A percentile compares a stretch with the other conserved stretches of the same genome.
Evolutionary conservation across 2,797 vertebrate species (phyloP).

Genomic region (Benthosema pterotum): DNA sequence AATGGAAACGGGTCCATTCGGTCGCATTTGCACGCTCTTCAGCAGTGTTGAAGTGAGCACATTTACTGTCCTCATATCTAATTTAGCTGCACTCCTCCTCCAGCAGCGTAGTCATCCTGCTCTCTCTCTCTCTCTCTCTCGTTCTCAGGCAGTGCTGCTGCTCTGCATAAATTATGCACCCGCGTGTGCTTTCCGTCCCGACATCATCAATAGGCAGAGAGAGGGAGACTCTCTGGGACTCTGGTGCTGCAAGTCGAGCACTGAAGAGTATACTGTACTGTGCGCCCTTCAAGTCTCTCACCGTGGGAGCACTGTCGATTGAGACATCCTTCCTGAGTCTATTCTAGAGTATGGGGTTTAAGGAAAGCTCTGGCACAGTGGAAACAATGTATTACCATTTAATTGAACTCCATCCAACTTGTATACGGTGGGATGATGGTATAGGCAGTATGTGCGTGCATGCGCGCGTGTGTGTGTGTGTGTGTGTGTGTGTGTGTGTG

Average conservation of each 20-base stretch:
- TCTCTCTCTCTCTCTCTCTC: slow-evolving; percentile 44
- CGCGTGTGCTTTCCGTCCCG: slow-evolving; percentile 40
- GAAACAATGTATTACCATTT: not conserved
- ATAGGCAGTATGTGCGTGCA: too few relatives aligned
- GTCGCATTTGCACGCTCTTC: too few relatives aligned
- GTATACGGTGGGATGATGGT: too few relatives aligned
- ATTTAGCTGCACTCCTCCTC: slow-evolving; percentile 69
- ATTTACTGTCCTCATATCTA: slow-evolving; percentile 53
- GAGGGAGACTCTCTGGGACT: slow-evolving; percentile 33
- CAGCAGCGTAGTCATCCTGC: slow-evolving; percentile 43
- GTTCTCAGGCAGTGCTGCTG: slow-evolving; percentile 47
- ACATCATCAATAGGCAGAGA: slow-evolving; percentile 29
- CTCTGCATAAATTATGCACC: slow-evolving; percentile 71
- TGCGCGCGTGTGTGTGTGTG: too few relatives aligned
- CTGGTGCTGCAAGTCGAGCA: slow-evolving; percentile 13
- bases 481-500: too few relatives aligned
- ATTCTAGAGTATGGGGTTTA: not conserved
- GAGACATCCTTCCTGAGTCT: slow-evolving; percentile 20
- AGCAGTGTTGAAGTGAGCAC: too few relatives aligned
- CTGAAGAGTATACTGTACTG: not conserved
- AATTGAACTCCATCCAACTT: not conserved
- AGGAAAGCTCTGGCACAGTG: not conserved
- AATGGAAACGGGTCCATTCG: too few relatives aligned
- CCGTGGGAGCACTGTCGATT: slow-evolving; percentile 1
- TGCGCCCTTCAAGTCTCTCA: slow-evolving; percentile 5